Percentiles rank a stretch among this genome's conserved stretches.
Evolutionary conservation across 2,888 invertebrate genomes (phyloP).

Genomic region (Artemia sinica): DNA sequence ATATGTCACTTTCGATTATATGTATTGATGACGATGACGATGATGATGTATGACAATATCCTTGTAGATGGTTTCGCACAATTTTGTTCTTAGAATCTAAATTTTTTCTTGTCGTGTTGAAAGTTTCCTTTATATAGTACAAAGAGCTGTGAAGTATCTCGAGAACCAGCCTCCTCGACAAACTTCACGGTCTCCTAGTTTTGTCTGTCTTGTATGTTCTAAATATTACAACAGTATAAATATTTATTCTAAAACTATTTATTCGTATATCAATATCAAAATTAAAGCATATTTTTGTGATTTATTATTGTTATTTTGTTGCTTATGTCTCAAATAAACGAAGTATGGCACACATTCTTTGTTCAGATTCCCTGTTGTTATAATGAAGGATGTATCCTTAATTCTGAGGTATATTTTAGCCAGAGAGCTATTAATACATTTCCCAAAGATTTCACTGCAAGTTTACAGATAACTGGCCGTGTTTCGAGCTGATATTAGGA

Average conservation of each 20-base stretch:
- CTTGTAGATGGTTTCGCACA: not conserved
- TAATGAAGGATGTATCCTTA: too few relatives aligned
- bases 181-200: not conserved
- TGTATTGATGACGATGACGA: too few relatives aligned
- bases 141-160: constrained; percentile 7
- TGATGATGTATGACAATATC: too few relatives aligned
- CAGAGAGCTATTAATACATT: too few relatives aligned
- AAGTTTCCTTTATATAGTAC: not conserved
- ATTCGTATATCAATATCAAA: not conserved
- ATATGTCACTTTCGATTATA: too few relatives aligned
- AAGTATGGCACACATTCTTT: not conserved
- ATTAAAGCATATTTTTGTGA: constrained; percentile 11
- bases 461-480: too few relatives aligned
- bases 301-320: not conserved
- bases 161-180: constrained; percentile 14
- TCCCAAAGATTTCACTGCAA: too few relatives aligned
- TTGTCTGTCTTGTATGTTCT: constrained; percentile 1
- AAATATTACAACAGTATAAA: not conserved
- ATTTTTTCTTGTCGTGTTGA: not conserved
- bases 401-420: too few relatives aligned
- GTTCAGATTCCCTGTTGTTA: too few relatives aligned
- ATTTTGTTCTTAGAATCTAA: not conserved
- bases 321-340: constrained; percentile 5
- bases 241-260: not conserved
- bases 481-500: too few relatives aligned